phyloP scores from a whole-genome alignment of 2,888 invertebrate genomes.

The Drosophila colorata region DNA sequence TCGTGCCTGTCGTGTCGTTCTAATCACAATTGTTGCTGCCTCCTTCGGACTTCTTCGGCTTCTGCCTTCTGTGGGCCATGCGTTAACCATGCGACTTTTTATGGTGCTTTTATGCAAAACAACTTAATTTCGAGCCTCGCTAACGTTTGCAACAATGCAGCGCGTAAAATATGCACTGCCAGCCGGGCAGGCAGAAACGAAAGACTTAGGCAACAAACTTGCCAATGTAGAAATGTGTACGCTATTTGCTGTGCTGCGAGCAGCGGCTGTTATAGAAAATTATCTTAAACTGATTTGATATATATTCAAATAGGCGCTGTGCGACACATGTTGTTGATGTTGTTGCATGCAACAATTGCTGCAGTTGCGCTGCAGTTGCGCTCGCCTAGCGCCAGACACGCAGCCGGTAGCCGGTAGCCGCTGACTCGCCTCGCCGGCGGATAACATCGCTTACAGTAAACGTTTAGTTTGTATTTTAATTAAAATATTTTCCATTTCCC shows the following conservation, averaged over 20 bases:
- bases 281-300: slow-evolving; percentile 80
- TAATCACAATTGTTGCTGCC: slow-evolving; percentile 73
- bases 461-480: slow-evolving; percentile 79
- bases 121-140: slow-evolving; percentile 71
- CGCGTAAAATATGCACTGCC: slow-evolving; percentile 76
- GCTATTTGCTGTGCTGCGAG: slow-evolving; percentile 64
- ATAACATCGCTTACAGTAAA: slow-evolving; percentile 78
- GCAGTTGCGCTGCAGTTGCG: slow-evolving; percentile 37
- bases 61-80: slow-evolving; percentile 28
- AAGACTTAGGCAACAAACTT: slow-evolving; percentile 73
- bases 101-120: slow-evolving; percentile 82
- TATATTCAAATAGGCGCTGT: slow-evolving; percentile 79
- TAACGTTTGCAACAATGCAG: slow-evolving; percentile 61
- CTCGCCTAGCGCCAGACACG: slow-evolving; percentile 55
- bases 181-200: slow-evolving; percentile 48
- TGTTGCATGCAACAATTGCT: slow-evolving; percentile 65
- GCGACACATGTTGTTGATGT: slow-evolving; percentile 77
- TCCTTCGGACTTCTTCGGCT: slow-evolving; percentile 18
- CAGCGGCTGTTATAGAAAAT: slow-evolving; percentile 75
- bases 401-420: slow-evolving; percentile 58
- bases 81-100: slow-evolving; percentile 74
- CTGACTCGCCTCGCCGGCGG: slow-evolving; percentile 42
- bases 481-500: slow-evolving; percentile 76
- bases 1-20: slow-evolving; percentile 81
- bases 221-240: slow-evolving; percentile 60